Evolutionary conservation across 2,888 invertebrate species (phyloP), one percentile per base, ranked within the genome.

Genomic region (Caradrina clavipalpis): DNA sequence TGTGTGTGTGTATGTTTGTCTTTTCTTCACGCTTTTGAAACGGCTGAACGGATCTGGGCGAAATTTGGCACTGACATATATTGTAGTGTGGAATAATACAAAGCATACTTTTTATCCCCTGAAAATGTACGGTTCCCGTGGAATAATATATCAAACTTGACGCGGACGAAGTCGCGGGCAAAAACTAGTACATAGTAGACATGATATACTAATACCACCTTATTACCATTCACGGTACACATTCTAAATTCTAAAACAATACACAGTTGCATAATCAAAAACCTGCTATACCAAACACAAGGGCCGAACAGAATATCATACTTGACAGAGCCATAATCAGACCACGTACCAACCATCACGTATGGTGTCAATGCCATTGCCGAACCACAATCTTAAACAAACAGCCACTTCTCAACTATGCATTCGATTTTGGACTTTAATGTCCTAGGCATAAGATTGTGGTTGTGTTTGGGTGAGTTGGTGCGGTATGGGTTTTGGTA

Each of bases 331-430:
- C 70, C 45, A 59, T 56, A 77, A 63, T 62, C 81, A 78, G 64
- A 80, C 78, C 87, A 87, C 85, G 86, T 86, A 55, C 74, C 49
- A 61, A 60, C 80, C 76, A 83, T 87, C 89, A 90, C 90, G 90
- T 90, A 89, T 87, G 85, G 84, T 89, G 90, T 89, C 90, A 90
- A 90, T 90, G 90, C 89, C 89, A 89, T 82, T 67, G 56, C 75
- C 64, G 62, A 77, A 80, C 70, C 42, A 74, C 74, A 19, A 71
- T 71, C 61, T 60, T 60, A 60, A 21, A 60, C 26, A n/a, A 31
- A 10, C 59, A 42, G 4, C n/a, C 19, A 17, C 15, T 39, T 10
- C 15, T 21, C 11, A 8, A 49, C 1, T n/a, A 13, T 6, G 1
- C 22, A 54, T 42, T 55, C 35, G 3, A 85, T 59, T 81, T 59